Evolutionary conservation across 1,140 invertebrate species (phyloP).

Genomic region (Pseudomyrmex flavicornis): DNA sequence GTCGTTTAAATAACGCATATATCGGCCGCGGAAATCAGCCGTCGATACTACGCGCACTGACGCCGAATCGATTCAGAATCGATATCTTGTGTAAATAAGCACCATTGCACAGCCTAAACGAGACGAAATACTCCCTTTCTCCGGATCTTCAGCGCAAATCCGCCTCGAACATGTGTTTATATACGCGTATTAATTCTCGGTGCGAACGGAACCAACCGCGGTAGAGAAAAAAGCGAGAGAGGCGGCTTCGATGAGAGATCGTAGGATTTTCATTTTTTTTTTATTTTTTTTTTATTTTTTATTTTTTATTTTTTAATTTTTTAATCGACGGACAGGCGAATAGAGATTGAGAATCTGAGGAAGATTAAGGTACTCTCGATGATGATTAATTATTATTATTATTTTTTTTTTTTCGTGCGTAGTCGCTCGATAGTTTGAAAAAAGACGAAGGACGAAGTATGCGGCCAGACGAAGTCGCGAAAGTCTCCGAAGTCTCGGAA

Average conservation of each 20-base stretch:
- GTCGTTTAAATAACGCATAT: neutral
- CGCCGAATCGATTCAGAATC: neutral
- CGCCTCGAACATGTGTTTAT: slow-evolving; percentile 21
- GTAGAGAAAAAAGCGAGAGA: slow-evolving; percentile 67
- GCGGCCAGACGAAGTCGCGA: neutral
- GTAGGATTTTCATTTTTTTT: slow-evolving; percentile 19
- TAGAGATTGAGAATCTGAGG: slow-evolving; percentile 53
- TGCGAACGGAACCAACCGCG: slow-evolving; percentile 49
- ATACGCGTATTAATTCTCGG: neutral
- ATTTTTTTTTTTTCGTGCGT: slow-evolving; percentile 38
- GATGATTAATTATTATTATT: neutral
- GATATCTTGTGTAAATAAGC: neutral
- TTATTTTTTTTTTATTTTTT: no score
- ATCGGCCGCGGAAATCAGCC: slow-evolving; percentile 38
- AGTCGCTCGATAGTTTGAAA: slow-evolving; percentile 9
- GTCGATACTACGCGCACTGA: neutral
- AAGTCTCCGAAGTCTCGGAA: neutral
- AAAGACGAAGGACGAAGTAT: slow-evolving; percentile 59
- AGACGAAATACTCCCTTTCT: slow-evolving; percentile 52
- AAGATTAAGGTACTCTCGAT: slow-evolving; percentile 18
- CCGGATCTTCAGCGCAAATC: slow-evolving; percentile 62
- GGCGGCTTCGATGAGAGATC: slow-evolving; percentile 63
- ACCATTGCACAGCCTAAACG: slow-evolving; percentile 72
- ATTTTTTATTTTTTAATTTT: neutral
- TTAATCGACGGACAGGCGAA: slow-evolving; percentile 38